A percentile compares a stretch with the other conserved stretches of the same genome.
These are phyloP conservation scores for Acanthosoma haemorrhoidale DNA, from an alignment of 2,888 invertebrate species.

Conservation along the genomic window DNA sequence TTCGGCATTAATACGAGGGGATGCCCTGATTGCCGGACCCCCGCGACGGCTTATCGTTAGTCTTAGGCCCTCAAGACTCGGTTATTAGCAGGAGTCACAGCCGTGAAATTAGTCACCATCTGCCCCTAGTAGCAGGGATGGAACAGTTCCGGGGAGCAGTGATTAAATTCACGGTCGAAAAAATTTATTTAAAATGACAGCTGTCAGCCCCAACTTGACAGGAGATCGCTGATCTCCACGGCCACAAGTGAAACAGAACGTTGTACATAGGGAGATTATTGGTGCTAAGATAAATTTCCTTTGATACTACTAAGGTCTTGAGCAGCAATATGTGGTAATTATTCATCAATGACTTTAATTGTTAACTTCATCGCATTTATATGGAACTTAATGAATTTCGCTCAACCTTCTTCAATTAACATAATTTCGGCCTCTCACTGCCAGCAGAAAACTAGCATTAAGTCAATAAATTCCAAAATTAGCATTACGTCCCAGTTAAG, in stretches of 20 bases:
- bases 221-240: background rate
- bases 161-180: constrained; percentile 16
- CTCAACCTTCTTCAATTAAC: no score
- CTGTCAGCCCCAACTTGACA: background rate
- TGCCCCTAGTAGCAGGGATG: background rate
- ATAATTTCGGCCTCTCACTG: no score
- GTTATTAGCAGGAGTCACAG: constrained; percentile 20
- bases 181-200: constrained; percentile 8
- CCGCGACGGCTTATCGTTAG: constrained; percentile 7
- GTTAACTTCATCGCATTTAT: no score
- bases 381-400: no score
- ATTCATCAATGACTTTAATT: no score
- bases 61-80: background rate
- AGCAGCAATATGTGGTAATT: no score
- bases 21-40: background rate
- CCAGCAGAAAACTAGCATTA: no score
- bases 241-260: background rate
- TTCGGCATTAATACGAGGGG: background rate
- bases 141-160: background rate
- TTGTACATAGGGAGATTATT: no score
- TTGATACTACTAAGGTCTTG: no score
- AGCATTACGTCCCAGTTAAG: no score
- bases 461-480: no score
- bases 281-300: no score
- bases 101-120: constrained; percentile 26